phyloP scores from a whole-genome alignment of 2,888 invertebrate genomes.

The Macroteleia sp. region DNA sequence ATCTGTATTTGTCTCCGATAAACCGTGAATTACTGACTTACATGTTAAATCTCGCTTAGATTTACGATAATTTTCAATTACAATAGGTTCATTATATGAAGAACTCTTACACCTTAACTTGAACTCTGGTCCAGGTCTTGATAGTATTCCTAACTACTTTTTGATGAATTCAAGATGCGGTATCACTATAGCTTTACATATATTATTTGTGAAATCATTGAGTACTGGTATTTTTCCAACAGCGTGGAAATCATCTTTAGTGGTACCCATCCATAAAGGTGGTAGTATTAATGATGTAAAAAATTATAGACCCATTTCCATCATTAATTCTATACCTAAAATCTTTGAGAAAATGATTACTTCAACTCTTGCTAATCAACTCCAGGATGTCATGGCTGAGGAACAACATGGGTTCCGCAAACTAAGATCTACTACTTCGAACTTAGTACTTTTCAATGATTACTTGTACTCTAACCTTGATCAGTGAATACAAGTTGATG shows the following conservation, averaged over 20 bases:
- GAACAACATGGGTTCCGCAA: neutral
- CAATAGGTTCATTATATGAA: neutral
- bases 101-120: neutral
- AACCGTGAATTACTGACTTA: neutral
- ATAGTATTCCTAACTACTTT: neutral
- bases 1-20: neutral
- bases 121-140: neutral
- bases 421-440: neutral
- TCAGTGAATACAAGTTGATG: neutral
- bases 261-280: neutral
- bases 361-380: no score
- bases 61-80: neutral
- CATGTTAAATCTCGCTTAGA: neutral
- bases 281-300: no score
- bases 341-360: no score
- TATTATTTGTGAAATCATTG: neutral
- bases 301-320: no score
- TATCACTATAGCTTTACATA: neutral
- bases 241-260: neutral
- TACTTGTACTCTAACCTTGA: neutral
- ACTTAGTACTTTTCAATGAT: neutral
- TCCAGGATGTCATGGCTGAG: neutral
- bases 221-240: neutral
- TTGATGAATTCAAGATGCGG: neutral
- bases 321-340: no score